phyloP scores from a whole-genome alignment of 2,888 invertebrate species.

The Archips xylosteana region DNA sequence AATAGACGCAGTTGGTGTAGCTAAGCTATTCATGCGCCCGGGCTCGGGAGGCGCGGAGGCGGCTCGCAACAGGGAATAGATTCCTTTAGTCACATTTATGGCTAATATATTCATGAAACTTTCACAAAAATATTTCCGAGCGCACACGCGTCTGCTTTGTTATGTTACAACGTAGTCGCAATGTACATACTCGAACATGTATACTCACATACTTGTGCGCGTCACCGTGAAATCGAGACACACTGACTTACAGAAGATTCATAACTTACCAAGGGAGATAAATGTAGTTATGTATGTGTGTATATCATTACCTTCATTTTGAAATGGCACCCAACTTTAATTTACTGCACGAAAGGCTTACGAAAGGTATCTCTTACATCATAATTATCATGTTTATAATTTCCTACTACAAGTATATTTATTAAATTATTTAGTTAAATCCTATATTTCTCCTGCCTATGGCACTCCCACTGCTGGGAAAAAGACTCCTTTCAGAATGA shows the following conservation, averaged over 20 bases:
- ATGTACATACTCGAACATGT: slow-evolving; percentile 46
- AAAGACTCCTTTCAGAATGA: no score
- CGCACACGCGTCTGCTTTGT: slow-evolving; percentile 71
- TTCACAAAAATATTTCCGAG: slow-evolving; percentile 80
- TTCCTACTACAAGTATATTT: no score
- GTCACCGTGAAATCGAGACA: slow-evolving; percentile 57
- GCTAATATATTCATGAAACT: slow-evolving; percentile 86
- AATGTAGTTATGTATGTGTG: neutral
- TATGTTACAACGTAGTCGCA: slow-evolving; percentile 63
- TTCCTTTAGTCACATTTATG: slow-evolving; percentile 84
- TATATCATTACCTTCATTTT: neutral
- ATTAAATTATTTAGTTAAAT: no score
- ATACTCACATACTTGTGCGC: slow-evolving; percentile 45
- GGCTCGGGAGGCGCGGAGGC: slow-evolving; percentile 52
- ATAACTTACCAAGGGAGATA: neutral
- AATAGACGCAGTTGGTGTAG: slow-evolving; percentile 44
- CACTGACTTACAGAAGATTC: slow-evolving; percentile 41
- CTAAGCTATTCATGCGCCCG: slow-evolving; percentile 53
- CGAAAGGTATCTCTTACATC: no score
- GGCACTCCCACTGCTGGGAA: no score
- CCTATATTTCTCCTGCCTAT: no score
- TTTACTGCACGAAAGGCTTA: no score
- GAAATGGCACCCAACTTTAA: no score
- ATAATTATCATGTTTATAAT: no score
- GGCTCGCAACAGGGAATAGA: slow-evolving; percentile 74